These are phyloP conservation scores for Heliconius cydno DNA, from an alignment of 2,888 invertebrate species.

Conservation along the genomic window DNA sequence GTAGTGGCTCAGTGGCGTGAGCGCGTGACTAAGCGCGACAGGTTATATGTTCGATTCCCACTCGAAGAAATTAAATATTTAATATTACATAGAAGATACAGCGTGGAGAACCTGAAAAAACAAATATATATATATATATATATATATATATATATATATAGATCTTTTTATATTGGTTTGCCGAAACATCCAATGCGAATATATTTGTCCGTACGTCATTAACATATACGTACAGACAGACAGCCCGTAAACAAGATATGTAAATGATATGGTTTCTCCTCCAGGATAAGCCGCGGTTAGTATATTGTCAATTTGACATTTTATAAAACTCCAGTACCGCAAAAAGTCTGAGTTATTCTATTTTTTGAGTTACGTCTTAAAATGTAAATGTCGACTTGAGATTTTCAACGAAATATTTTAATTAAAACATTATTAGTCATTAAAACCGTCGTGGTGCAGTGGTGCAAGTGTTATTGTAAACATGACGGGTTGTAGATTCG, in stretches of 20 bases:
- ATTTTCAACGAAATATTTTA: not conserved
- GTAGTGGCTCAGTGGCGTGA: no score
- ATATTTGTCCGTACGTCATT: conserved; percentile 75
- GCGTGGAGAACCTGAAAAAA: no score
- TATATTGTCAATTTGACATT: conserved; percentile 54
- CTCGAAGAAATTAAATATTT: no score
- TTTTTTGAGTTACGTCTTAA: not conserved
- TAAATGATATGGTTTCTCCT: conserved; percentile 66
- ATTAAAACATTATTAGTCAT: not conserved
- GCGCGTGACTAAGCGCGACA: no score
- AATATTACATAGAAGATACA: no score
- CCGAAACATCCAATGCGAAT: conserved; percentile 60
- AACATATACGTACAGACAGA: conserved; percentile 63
- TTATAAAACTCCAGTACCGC: conserved; percentile 46
- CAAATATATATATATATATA: not conserved
- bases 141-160: conserved; percentile 7
- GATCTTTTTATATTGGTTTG: conserved; percentile 56
- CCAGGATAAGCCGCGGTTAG: conserved; percentile 51
- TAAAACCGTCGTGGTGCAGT: no score
- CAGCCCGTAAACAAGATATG: conserved; percentile 74
- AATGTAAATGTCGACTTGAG: not conserved
- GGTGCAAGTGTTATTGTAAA: no score
- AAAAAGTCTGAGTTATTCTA: conserved; percentile 25
- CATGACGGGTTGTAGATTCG: not conserved
- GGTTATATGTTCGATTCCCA: no score